Base-by-base conservation (phyloP, 1,140 invertebrate species). In the Drosophila paulistorum region DNA sequence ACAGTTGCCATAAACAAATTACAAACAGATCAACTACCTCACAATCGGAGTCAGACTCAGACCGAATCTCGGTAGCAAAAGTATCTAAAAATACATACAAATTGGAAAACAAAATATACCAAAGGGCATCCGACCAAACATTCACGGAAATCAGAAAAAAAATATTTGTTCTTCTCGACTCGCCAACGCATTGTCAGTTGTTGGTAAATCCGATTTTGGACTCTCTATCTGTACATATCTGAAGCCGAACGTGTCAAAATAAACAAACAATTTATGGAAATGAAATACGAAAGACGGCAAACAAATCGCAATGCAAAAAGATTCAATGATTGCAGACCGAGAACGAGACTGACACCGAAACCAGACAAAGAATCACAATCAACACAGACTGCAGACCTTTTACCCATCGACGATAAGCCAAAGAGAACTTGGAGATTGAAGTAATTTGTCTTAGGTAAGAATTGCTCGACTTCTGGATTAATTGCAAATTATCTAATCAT, bases 1-100 rank as follows among this genome's bases (percentile, higher is more conserved):
- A 77, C 66, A 74, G 74, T 74, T 65, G 74, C 71, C 71, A 74
- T 77, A 77, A 77, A 77, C 74, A 77, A 77, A 70, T 77, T 70
- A 74, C 71, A 66, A 77, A 73, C 62, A 71, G 61, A 74, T 74
- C 63, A 41, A 59, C 57, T 51, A 20, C 45, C 20, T 23, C 14
- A 48, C 45, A 48, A 48, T 48, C 20, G 45, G 45, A 48, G 14
- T 48, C 45, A 17, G 14, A 20, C 14, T 9, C 20, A 51, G 45
- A 51, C 9, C 4, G 20, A 51, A 51, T 51, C 45, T 23, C 20
- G 45, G 45, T 48, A 48, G 45, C 45, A 7, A 37, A 37, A 35
- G 33, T 59, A 58, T 59, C 58, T 70, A 74, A 65, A 77, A 70
- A 77, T 74, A 70, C 13, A 66, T 33, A 35, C 51, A 39, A 39